Evolutionary conservation across 2,888 invertebrate genomes (phyloP), one percentile per base, ranked within the genome.

Genomic region (Camptogramma bilineatum): DNA sequence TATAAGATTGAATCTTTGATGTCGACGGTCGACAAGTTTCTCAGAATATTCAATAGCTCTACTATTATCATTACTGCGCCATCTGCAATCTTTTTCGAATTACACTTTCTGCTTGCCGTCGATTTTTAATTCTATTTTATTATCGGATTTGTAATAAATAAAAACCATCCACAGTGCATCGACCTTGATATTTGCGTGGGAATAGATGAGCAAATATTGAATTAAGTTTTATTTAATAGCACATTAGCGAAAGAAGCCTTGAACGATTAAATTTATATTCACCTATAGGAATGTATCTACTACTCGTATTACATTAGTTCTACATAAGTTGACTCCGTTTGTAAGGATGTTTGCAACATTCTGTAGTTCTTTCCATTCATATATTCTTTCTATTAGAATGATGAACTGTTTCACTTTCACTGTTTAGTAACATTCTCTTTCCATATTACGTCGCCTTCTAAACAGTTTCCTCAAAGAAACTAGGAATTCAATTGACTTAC

Each of bases 161-260:
- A 71, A 68, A 68, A 44, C 8, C 65, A 74, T 9, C 66, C 68
- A 67, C 62, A 62, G 73, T 75, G 71, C 74, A 75, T 75, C 74
- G 73, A 71, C 81, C 81, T 81, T 81, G 80, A 74, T 78, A 78
- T 77, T 81, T 78, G 70, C 71, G 73, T 76, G 73, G 73, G 76
- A 76, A 69, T 64, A n/a, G 56, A 67, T 64, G 60, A 64, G 60
- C 52, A 56, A 64, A 64, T 64, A 62, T 39, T 47, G 64, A 59
- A 56, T 64, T 64, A 39, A 62, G 57, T 51, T 68, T 28, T 44
- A 24, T 56, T 58, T 54, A 31, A 58, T 50, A 54, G 21, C 24
- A 54, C 39, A 52, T 65, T 52, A 57, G 61, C 53, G 18, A 61
- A 53, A 39, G 18, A 56, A 58, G 18, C 62, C 62, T 62, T 62